Conservation (phyloP, 1,140 invertebrate species). For the Babylonia areolata region DNA sequence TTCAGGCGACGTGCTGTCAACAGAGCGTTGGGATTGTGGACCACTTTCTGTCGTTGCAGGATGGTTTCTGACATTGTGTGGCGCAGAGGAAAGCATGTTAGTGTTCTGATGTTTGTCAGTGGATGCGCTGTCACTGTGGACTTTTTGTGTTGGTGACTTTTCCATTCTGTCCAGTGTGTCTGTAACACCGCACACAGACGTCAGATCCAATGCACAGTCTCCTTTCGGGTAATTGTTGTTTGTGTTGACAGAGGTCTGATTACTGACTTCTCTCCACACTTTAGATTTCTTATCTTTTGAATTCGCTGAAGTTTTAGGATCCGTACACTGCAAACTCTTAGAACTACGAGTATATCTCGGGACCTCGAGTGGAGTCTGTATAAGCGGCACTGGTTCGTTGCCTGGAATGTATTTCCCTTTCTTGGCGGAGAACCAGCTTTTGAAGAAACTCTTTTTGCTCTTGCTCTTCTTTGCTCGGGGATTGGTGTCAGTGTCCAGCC, state of each 20-base stretch:
- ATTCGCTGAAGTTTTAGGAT: neutral
- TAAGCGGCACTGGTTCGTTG: neutral
- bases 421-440: constrained; percentile 19
- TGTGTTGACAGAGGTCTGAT: neutral
- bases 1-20: neutral
- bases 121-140: neutral
- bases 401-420: constrained; percentile 17
- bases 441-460: constrained; percentile 8
- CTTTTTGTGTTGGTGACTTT: neutral
- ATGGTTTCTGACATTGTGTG: neutral
- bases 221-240: neutral
- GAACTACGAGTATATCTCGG: neutral
- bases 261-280: neutral
- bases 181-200: neutral
- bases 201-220: neutral
- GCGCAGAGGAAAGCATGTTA: neutral
- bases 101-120: neutral
- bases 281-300: neutral
- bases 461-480: neutral
- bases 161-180: neutral
- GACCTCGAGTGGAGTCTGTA: neutral
- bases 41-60: neutral
- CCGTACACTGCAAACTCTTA: neutral
- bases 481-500: neutral
- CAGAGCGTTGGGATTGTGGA: neutral